A percentile compares a stretch with the other conserved stretches of the same genome.
Evolutionary conservation across 2,888 invertebrate species (phyloP).

Genomic region (Abscondita cerata): DNA sequence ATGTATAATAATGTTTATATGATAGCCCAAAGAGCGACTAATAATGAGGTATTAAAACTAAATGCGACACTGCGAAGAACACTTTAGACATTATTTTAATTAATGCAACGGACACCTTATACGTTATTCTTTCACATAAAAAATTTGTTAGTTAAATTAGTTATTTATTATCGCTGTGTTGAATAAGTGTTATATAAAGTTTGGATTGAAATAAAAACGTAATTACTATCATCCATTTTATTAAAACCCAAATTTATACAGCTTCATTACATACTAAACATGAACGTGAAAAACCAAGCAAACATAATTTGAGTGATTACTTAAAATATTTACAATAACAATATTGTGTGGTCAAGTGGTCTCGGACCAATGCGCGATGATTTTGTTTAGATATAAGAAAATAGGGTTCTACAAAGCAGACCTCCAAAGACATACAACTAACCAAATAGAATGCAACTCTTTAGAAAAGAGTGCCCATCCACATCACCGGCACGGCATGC

Average conservation of each 20-base stretch:
- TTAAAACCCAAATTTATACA: constrained; percentile 61
- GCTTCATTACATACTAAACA: constrained; percentile 59
- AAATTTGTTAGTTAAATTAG: too few relatives aligned
- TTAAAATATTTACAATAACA: constrained; percentile 62
- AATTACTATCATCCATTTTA: constrained; percentile 60
- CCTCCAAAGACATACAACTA: constrained; percentile 44
- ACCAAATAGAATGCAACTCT: constrained; percentile 32
- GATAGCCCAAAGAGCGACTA: too few relatives aligned
- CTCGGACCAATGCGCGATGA: constrained; percentile 56
- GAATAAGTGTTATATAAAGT: too few relatives aligned
- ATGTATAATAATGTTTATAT: too few relatives aligned
- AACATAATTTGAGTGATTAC: constrained; percentile 57
- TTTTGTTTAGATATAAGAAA: constrained; percentile 50
- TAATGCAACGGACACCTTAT: too few relatives aligned
- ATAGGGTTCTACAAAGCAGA: constrained; percentile 58
- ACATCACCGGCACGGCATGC: constrained; percentile 27
- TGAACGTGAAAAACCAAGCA: constrained; percentile 59
- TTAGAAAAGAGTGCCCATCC: constrained; percentile 9
- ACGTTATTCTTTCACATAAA: too few relatives aligned
- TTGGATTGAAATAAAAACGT: not conserved
- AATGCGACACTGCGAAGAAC: too few relatives aligned
- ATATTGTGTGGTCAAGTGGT: constrained; percentile 58
- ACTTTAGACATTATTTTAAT: too few relatives aligned
- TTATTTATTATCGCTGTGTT: too few relatives aligned
- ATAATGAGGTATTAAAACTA: too few relatives aligned